These are phyloP conservation scores for Microcebus tavaratra DNA, from an alignment of 2,113 vertebrate genomes.

Conservation along the genomic window DNA sequence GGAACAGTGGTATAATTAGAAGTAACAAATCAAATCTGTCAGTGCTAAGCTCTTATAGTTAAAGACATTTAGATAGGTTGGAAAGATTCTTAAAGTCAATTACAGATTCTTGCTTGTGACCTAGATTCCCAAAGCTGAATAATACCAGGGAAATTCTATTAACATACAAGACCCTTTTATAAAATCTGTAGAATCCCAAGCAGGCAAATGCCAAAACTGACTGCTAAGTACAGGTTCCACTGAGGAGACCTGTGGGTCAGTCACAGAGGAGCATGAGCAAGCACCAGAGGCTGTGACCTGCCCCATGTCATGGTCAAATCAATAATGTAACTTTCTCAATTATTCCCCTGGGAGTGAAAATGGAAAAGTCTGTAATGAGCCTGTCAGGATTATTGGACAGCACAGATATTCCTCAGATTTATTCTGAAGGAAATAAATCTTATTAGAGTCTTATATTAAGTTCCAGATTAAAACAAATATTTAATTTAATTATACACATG, in stretches of 20 bases:
- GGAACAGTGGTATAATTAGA: not conserved
- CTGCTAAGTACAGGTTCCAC: not conserved
- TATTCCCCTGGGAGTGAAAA: not conserved
- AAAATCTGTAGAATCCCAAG: not conserved
- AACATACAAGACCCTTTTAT: not conserved
- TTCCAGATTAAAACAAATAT: conserved; percentile 46
- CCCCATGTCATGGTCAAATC: not conserved
- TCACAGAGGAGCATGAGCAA: not conserved
- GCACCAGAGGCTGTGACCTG: not conserved
- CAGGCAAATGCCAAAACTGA: not conserved
- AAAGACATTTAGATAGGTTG: not conserved
- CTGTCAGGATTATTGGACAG: not conserved
- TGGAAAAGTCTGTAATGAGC: not conserved
- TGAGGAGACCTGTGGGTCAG: not conserved
- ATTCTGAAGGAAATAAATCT: conserved; percentile 39
- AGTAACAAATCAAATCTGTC: not conserved
- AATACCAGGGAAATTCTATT: not conserved
- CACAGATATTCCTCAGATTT: not conserved
- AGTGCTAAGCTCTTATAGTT: not conserved
- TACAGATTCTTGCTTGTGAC: not conserved
- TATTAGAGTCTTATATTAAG: not conserved
- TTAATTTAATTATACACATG: conserved; percentile 8
- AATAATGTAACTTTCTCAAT: not conserved
- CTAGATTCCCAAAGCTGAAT: not conserved
- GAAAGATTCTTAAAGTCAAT: not conserved